Base-by-base conservation (phyloP, 2,113 vertebrate genomes). In the Gadus macrocephalus region DNA sequence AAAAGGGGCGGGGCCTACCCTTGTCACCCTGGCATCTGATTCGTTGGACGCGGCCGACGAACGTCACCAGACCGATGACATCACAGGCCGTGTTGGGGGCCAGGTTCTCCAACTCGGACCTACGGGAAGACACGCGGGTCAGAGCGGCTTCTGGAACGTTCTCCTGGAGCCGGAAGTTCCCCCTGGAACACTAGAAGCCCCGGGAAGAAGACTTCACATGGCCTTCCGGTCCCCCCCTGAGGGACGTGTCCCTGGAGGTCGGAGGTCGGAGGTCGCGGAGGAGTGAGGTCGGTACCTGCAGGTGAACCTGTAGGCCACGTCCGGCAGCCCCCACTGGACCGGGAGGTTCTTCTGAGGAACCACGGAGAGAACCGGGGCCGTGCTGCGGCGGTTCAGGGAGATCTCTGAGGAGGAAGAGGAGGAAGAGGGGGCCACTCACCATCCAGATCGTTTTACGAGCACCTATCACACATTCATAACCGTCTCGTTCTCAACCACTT, bases 31-130 rank as follows among this genome's bases (percentile, higher is more conserved):
- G 95, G 73, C 92, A 94, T 72, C 87, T 94, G 70, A 93, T 75
- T 83, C 94, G 81, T 81, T 98, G 93, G 60, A 91, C 90, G 28
- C 95, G 94, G 74, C 96, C 94, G 25, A 98, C 95, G 85, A 95
- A 98, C 0, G 91, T 93, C 31, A 98, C 94, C 78, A 98, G 77
- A 73, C 95, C 95, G 79, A 96, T 94, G 71, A 98, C 70, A 67
- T 98, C 95, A 86, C 94, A 96, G 27, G 90, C 89, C 65, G 82
- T 61, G 70, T 92, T 93, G 69, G 87, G 85, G 15, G 91, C 73
- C 15, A 96, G 67, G 8, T 70, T 72, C 53, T 93, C 90, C 67
- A 98, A 64, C 72, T 97, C 93, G 20, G 90, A 91, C 85, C 95
- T 98, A 84, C 63, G 83, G 87, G 9, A 76, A 19, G 55, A 58